Percentiles rank a stretch among this genome's conserved stretches.
Evolutionary conservation across 2,113 vertebrate genomes (phyloP).

Genomic region (Salvelinus namaycush): DNA sequence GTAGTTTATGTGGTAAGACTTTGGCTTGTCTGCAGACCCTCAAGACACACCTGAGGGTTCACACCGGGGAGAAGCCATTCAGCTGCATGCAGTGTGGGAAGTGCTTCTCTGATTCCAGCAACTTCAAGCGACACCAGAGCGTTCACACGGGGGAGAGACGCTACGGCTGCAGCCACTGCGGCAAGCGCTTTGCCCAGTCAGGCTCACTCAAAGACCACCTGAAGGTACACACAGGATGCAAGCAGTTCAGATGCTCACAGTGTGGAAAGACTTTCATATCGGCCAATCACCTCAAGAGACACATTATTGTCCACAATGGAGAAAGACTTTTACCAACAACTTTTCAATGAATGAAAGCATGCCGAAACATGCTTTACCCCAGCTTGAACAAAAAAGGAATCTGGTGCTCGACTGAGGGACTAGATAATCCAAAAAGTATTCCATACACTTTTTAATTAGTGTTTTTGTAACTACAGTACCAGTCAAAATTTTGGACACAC

Average conservation of each 20-base stretch:
- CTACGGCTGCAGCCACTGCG: constrained; percentile 71
- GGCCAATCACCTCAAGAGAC: constrained; percentile 58
- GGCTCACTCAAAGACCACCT: constrained; percentile 70
- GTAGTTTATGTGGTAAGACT: constrained; percentile 63
- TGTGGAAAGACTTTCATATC: constrained; percentile 70
- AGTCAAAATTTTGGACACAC: too few species aligned
- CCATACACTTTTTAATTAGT: neutral
- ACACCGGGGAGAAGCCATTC: constrained; percentile 71
- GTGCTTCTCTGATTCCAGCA: constrained; percentile 72
- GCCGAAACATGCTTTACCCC: too few species aligned
- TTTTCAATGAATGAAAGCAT: constrained; percentile 13
- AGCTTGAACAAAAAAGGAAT: neutral
- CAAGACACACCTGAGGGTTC: constrained; percentile 69
- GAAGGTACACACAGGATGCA: constrained; percentile 64
- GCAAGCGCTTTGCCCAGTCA: constrained; percentile 71
- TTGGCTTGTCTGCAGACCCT: constrained; percentile 71
- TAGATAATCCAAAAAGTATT: neutral
- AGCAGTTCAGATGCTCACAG: constrained; percentile 58
- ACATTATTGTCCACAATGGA: constrained; percentile 42
- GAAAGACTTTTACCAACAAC: constrained; percentile 20
- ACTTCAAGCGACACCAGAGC: constrained; percentile 71
- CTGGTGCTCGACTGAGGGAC: too few species aligned
- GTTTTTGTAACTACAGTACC: too few species aligned
- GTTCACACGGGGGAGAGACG: constrained; percentile 71
- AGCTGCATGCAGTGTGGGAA: constrained; percentile 68